Percentiles rank a stretch among this genome's conserved stretches.
Evolutionary conservation across 2,888 invertebrate genomes (phyloP).

Genomic region (Troides oblongomaculatus): DNA sequence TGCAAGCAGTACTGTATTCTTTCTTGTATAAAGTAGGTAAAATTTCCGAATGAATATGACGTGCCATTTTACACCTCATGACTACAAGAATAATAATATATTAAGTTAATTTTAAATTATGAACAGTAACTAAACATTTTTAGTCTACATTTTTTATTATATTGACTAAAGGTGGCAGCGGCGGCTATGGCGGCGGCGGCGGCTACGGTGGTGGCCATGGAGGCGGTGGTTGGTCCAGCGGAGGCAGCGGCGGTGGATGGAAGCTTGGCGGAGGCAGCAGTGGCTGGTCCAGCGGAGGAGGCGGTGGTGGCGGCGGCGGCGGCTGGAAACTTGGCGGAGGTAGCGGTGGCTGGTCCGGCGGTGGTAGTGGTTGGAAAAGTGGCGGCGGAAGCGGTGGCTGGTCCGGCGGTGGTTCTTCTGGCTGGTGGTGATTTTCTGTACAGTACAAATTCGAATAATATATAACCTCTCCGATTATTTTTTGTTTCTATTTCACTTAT

Average conservation of each 20-base stretch:
- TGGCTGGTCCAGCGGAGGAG: constrained; percentile 37
- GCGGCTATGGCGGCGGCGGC: constrained; percentile 45
- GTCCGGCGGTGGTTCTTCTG: constrained; percentile 44
- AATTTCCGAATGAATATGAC: neutral
- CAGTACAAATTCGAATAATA: constrained; percentile 52
- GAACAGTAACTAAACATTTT: neutral
- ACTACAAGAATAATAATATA: no score
- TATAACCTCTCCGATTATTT: constrained; percentile 49
- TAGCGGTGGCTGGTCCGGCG: constrained; percentile 38
- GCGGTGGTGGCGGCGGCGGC: constrained; percentile 36
- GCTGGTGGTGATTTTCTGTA: constrained; percentile 62
- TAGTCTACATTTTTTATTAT: neutral
- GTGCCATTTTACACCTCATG: no score
- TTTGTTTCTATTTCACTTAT: constrained; percentile 23
- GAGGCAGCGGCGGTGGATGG: constrained; percentile 51
- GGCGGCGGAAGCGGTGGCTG: constrained; percentile 39
- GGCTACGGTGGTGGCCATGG: constrained; percentile 48
- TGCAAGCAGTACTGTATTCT: no score
- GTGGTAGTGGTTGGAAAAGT: constrained; percentile 35
- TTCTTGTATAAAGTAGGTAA: neutral
- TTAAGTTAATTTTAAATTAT: no score
- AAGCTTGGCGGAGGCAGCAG: constrained; percentile 47
- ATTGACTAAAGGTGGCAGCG: constrained; percentile 36
- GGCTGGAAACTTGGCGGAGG: constrained; percentile 47
- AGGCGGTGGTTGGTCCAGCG: constrained; percentile 32